Conservation (phyloP, 2,888 invertebrate species). For the Gari tellinella region DNA sequence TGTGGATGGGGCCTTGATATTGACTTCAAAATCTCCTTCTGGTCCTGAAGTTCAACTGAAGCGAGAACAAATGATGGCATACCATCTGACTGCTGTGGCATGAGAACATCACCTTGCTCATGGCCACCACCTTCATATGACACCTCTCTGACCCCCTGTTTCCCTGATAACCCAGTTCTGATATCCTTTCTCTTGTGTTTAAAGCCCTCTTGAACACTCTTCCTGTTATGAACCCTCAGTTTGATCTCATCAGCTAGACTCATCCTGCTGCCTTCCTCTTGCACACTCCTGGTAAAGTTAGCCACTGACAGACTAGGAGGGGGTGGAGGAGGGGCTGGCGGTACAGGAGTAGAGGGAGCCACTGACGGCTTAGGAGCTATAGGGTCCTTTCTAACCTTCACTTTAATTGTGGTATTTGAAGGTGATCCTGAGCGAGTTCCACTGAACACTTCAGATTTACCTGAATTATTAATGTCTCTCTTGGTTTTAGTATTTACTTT, state of each 20-base stretch:
- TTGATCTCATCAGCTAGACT: slow-evolving; percentile 59
- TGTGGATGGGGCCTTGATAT: slow-evolving; percentile 70
- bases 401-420: slow-evolving; percentile 24
- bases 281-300: slow-evolving; percentile 31
- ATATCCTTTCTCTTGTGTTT: slow-evolving; percentile 10
- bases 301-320: slow-evolving; percentile 49
- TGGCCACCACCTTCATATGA: not conserved
- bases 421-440: too few species aligned
- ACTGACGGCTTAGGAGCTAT: slow-evolving; percentile 23
- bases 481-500: too few species aligned
- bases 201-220: slow-evolving; percentile 49
- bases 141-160: too few species aligned
- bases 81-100: slow-evolving; percentile 52
- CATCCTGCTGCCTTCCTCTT: slow-evolving; percentile 21
- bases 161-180: not conserved
- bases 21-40: slow-evolving; percentile 71
- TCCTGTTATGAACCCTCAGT: slow-evolving; percentile 25
- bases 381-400: slow-evolving; percentile 52
- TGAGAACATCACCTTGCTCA: slow-evolving; percentile 21
- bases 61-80: slow-evolving; percentile 66
- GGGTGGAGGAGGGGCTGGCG: slow-evolving; percentile 64
- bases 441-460: too few species aligned
- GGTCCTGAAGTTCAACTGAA: slow-evolving; percentile 68
- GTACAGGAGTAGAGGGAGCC: slow-evolving; percentile 53
- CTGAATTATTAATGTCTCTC: too few species aligned